Evolutionary conservation across 1,140 invertebrate genomes (phyloP), one percentile per base, ranked within the genome.

Genomic region (Drosophila lacteicornis): DNA sequence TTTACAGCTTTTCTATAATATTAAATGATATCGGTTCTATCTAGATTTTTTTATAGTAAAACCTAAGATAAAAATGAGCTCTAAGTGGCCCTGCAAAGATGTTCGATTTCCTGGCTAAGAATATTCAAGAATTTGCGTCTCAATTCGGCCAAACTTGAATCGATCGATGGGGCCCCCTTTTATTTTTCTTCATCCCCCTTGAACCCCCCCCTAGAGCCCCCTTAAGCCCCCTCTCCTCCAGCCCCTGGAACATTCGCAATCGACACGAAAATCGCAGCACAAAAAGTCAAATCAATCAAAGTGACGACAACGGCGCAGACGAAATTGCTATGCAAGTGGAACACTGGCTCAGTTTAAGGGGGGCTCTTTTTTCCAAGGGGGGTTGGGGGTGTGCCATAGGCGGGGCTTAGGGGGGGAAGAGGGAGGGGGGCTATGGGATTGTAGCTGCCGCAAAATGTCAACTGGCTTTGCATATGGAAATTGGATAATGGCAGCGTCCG

Each of bases 381-480:
- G 11, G 19, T 17, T 4, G 25, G 12, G 1, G 13, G 22, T 11
- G 45, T 1, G 43, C 49, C 49, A 42, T n/a, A 11, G 60, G n/a
- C 9, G 22, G 42, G 8, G 2, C 33, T 11, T 33, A 11, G 0
- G 47, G 43, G 2, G 2, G 8, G 42, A 1, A 2, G 11, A 1
- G 13, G 7, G 36, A 8, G 5, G 36, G 11, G 9, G n/a, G 19
- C 17, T 22, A 55, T 55, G 17, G 53, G 46, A 56, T 69, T 82
- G 66, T 76, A 61, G 80, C 67, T 83, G 84, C 84, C 84, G 73
- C 84, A 87, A 87, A 87, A 88, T 88, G 84, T 87, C 84, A 87
- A 87, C 84, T 57, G 75, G 76, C 80, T 87, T 83, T 87, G 84
- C 84, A 87, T 87, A 87, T 87, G 84, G 84, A 87, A 87, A 87